Conservation (phyloP, 2,113 vertebrate genomes). For the Seriola rivoliana region DNA sequence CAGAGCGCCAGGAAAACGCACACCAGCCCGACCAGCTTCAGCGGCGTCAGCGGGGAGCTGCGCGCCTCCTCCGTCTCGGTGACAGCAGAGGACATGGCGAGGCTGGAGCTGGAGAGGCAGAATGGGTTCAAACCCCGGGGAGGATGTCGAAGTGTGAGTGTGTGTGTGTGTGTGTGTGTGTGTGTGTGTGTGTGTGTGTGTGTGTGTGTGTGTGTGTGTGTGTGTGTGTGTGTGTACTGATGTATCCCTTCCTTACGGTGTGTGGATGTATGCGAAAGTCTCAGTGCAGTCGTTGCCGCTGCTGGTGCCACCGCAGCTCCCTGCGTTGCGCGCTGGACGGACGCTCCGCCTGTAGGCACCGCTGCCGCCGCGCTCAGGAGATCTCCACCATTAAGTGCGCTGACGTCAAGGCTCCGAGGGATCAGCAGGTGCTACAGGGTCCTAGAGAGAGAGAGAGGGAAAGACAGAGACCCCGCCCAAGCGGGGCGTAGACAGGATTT, state of each 20-base stretch:
- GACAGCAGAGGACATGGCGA: conserved; percentile 90
- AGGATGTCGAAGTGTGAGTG: background rate
- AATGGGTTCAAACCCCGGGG: background rate
- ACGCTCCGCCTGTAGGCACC: conserved; percentile 60
- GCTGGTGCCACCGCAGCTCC: conserved; percentile 3
- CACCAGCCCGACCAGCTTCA: conserved; percentile 95
- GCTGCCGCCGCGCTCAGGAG: conserved; percentile 58
- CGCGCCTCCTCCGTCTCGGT: conserved; percentile 93
- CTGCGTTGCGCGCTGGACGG: conserved; percentile 57
- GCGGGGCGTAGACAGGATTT: background rate
- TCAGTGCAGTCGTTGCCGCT: background rate
- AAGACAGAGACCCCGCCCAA: too few species aligned
- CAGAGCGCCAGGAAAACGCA: conserved; percentile 97
- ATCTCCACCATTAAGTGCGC: conserved; percentile 33
- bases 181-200: background rate
- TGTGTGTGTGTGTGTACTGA: background rate
- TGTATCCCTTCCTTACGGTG: background rate
- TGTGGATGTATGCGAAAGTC: background rate
- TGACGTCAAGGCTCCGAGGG: conserved; percentile 72
- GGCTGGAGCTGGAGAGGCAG: background rate
- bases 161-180: background rate
- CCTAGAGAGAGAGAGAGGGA: conserved; percentile 50
- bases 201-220: background rate
- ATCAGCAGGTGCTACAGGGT: conserved; percentile 71
- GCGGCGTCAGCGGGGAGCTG: conserved; percentile 92